Conservation (phyloP, 2,888 invertebrate genomes). For the Drosophila acutilabella region DNA sequence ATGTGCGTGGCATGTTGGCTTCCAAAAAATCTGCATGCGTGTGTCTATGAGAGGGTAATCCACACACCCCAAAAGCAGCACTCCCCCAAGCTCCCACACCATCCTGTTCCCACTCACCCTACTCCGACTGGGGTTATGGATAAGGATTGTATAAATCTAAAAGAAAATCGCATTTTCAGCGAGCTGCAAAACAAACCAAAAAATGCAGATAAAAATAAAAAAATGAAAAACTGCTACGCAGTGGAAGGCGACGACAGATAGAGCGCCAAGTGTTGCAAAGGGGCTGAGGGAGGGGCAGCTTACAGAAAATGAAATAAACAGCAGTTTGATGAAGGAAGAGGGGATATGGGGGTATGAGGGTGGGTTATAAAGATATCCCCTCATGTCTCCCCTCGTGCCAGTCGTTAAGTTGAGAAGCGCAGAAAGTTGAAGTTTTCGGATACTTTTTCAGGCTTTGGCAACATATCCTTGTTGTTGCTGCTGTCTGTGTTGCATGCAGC, state of each 20-base stretch:
- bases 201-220: constrained; percentile 19
- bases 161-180: constrained; percentile 77
- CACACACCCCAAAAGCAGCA: background rate
- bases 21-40: constrained; percentile 58
- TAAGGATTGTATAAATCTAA: constrained; percentile 49
- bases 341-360: constrained; percentile 29
- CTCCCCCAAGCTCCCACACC: background rate
- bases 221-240: constrained; percentile 51
- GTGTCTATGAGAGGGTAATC: constrained; percentile 25
- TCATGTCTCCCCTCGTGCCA: constrained; percentile 1
- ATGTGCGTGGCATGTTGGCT: constrained; percentile 57
- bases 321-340: constrained; percentile 32
- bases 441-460: constrained; percentile 47
- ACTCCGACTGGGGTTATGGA: background rate
- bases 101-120: background rate
- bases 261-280: constrained; percentile 15
- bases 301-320: constrained; percentile 74
- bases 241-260: constrained; percentile 65
- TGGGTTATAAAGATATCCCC: background rate
- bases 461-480: constrained; percentile 14
- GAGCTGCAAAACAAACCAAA: constrained; percentile 36
- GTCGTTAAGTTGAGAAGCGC: constrained; percentile 69
- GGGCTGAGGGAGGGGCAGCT: constrained; percentile 26
- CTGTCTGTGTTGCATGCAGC: constrained; percentile 7
- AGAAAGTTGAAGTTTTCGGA: constrained; percentile 73